Conservation (phyloP, 1,140 invertebrate species). For the Diorhabda carinulata region DNA sequence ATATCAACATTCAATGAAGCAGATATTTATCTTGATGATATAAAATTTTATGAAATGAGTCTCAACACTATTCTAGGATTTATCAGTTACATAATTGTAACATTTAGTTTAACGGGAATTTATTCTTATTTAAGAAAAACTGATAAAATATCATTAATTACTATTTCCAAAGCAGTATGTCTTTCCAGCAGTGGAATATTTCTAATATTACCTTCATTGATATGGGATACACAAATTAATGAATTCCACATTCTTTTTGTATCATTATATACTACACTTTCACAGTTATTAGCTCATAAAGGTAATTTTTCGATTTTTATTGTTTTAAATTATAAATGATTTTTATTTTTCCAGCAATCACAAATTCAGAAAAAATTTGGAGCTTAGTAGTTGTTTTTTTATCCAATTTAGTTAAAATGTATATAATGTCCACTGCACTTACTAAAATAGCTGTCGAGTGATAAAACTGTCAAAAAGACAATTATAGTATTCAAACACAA, state of each 20-base stretch:
- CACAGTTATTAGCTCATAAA: conserved; percentile 44
- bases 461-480: too few species aligned
- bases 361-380: conserved; percentile 40
- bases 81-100: conserved; percentile 28
- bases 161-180: conserved; percentile 47
- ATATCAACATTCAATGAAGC: conserved; percentile 19
- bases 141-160: conserved; percentile 23
- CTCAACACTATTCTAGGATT: conserved; percentile 42
- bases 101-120: conserved; percentile 35
- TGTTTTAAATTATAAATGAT: conserved; percentile 10
- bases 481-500: too few species aligned
- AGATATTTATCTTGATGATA: conserved; percentile 37
- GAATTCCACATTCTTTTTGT: conserved; percentile 41
- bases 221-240: conserved; percentile 51
- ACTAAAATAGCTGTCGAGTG: neutral
- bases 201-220: conserved; percentile 50
- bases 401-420: conserved; percentile 22
- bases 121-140: conserved; percentile 28
- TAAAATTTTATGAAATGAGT: conserved; percentile 40
- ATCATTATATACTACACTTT: conserved; percentile 41
- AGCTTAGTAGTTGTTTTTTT: conserved; percentile 38
- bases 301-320: conserved; percentile 30
- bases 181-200: conserved; percentile 51
- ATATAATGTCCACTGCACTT: conserved; percentile 7
- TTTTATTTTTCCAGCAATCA: conserved; percentile 37